Percentiles rank a stretch among this genome's conserved stretches.
Evolutionary conservation across 2,888 invertebrate species (phyloP).

Genomic region (Junonia oenone): DNA sequence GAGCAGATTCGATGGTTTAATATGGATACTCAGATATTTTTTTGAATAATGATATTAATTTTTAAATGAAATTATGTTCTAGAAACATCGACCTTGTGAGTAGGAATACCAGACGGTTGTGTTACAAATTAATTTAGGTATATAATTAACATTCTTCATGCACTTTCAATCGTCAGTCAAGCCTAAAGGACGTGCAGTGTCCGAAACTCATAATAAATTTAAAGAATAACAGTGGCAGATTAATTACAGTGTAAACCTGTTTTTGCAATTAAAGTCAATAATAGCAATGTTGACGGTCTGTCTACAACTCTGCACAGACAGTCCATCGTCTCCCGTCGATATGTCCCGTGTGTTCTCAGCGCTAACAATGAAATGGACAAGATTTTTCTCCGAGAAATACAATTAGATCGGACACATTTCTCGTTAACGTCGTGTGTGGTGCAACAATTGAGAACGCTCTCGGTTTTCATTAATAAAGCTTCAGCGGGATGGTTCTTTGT

Average conservation of each 20-base stretch:
- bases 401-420: constrained; percentile 62
- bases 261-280: background rate
- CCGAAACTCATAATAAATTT: no score
- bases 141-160: no score
- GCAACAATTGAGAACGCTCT: constrained; percentile 44
- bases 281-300: background rate
- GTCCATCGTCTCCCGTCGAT: constrained; percentile 16
- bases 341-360: constrained; percentile 22
- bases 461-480: constrained; percentile 35
- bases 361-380: constrained; percentile 58
- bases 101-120: no score
- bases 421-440: constrained; percentile 51
- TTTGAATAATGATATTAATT: no score
- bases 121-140: no score
- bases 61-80: no score
- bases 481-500: constrained; percentile 20
- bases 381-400: constrained; percentile 66
- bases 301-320: background rate
- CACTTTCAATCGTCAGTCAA: no score
- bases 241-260: no score
- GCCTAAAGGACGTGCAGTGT: no score
- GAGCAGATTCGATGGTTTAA: background rate
- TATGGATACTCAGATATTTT: no score
- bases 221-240: no score
- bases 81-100: no score